Percentiles rank a stretch among this genome's conserved stretches.
Conservation (phyloP, 1,140 invertebrate genomes). For the Druon quercuslanigerum region DNA sequence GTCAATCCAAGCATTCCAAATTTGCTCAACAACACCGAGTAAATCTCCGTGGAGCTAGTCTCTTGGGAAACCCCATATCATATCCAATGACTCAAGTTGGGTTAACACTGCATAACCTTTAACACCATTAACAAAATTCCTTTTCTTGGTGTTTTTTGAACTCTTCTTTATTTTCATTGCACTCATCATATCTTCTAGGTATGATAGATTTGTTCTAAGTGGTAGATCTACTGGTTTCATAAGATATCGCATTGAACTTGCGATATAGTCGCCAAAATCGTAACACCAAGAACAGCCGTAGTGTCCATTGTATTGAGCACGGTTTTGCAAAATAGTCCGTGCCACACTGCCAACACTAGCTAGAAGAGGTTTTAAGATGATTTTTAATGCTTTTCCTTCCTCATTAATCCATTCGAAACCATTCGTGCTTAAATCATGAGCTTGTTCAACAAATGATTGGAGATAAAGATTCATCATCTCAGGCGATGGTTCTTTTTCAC, state of each 20-base stretch:
- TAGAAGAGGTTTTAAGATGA: too few species aligned
- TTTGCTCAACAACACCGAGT: not conserved
- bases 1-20: not conserved
- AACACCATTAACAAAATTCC: not conserved
- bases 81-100: not conserved
- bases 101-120: not conserved
- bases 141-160: not conserved
- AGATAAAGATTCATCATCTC: too few species aligned
- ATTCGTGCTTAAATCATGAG: too few species aligned
- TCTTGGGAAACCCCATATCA: not conserved
- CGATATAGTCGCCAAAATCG: too few species aligned
- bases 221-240: not conserved
- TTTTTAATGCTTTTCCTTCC: too few species aligned
- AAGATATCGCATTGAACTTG: slow-evolving; percentile 15
- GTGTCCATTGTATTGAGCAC: too few species aligned
- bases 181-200: slow-evolving; percentile 6
- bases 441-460: too few species aligned
- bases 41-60: not conserved
- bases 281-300: too few species aligned
- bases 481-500: too few species aligned
- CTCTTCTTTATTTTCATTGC: not conserved
- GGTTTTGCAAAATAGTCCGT: too few species aligned
- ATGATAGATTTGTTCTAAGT: not conserved
- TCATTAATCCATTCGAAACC: too few species aligned
- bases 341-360: too few species aligned